Conservation (phyloP, 1,140 invertebrate genomes). For the Diorhabda sublineata region DNA sequence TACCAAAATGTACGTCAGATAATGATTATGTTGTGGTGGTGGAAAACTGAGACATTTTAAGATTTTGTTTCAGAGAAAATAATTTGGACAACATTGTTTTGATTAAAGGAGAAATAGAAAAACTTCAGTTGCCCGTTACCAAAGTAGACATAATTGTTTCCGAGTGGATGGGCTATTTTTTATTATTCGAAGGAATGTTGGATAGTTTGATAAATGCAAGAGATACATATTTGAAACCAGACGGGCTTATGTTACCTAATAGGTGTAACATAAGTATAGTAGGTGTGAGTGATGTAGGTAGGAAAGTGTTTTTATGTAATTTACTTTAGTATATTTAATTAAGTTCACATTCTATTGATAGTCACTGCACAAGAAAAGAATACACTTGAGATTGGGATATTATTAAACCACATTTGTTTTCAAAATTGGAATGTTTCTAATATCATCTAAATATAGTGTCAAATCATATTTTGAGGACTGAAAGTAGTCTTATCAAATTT, state of each 20-base stretch:
- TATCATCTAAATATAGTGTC: no score
- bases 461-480: no score
- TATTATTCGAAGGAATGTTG: slow-evolving; percentile 97
- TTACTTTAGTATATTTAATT: no score
- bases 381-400: no score
- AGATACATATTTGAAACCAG: slow-evolving; percentile 78
- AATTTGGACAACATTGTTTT: slow-evolving; percentile 60
- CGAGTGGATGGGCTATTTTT: slow-evolving; percentile 99
- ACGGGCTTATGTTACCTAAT: slow-evolving; percentile 79
- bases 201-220: slow-evolving; percentile 88
- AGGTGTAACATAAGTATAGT: slow-evolving; percentile 83
- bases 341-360: no score
- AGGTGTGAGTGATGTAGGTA: slow-evolving; percentile 84
- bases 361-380: no score
- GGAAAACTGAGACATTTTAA: not conserved
- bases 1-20: no score
- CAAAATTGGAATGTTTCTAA: not conserved
- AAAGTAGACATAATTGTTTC: slow-evolving; percentile 96
- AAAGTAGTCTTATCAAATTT: no score
- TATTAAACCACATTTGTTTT: not conserved
- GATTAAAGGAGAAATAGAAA: slow-evolving; percentile 82
- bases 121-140: slow-evolving; percentile 70
- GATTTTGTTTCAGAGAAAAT: slow-evolving; percentile 56
- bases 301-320: slow-evolving; percentile 27
- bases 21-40: no score